Percentiles rank a stretch among this genome's conserved stretches.
Conservation (phyloP, 2,113 vertebrate species). For the Tachycineta bicolor region DNA sequence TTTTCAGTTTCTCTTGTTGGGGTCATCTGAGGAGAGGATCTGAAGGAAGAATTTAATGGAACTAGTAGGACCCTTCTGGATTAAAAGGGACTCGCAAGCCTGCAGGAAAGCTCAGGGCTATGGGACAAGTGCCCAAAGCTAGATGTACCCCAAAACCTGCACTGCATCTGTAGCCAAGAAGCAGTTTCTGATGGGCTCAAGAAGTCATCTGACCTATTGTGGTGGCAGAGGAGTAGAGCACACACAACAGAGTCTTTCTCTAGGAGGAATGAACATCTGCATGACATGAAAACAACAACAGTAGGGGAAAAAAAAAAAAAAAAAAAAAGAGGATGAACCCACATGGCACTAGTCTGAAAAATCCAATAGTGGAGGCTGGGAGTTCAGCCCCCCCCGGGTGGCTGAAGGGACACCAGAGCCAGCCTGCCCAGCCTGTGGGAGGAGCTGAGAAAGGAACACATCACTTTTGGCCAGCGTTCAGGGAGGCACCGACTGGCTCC, state of each 20-base stretch:
- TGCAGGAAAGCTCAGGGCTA: neutral
- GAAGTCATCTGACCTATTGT: neutral
- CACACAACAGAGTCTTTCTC: constrained; percentile 11
- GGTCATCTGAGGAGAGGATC: neutral
- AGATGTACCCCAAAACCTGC: neutral
- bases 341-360: neutral
- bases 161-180: neutral
- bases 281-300: neutral
- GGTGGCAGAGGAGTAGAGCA: neutral
- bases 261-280: neutral
- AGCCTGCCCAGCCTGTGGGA: neutral
- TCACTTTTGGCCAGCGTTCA: neutral
- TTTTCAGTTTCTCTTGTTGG: neutral
- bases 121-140: neutral
- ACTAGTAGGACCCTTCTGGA: neutral
- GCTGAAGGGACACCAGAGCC: neutral
- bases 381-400: neutral
- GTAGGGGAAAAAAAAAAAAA: neutral
- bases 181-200: neutral
- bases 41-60: neutral
- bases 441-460: neutral
- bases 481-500: neutral
- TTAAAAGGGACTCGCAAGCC: neutral
- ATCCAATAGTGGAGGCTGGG: neutral
- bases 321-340: neutral